Percentiles rank a stretch among this genome's conserved stretches.
Evolutionary conservation across 2,797 vertebrate species (phyloP).

Genomic region (Varecia variegata): DNA sequence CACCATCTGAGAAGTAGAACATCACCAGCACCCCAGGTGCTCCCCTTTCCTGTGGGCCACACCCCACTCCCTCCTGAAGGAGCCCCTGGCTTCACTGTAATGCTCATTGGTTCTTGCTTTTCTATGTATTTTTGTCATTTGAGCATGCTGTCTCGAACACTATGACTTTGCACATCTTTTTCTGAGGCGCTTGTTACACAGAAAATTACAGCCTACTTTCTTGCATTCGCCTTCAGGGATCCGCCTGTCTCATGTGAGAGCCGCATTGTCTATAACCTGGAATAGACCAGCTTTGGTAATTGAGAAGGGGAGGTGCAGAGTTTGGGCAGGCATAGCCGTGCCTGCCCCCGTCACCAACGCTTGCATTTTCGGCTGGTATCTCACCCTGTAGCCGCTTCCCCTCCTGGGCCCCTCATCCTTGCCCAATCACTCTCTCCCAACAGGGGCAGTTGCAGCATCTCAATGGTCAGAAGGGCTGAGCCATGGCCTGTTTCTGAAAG

Average conservation of each 20-base stretch:
- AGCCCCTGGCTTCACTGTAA: background rate
- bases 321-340: fast-evolving
- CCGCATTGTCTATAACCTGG: no score
- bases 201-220: background rate
- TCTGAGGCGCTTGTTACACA: background rate
- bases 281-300: background rate
- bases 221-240: background rate
- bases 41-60: background rate
- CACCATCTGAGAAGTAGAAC: background rate
- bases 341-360: background rate
- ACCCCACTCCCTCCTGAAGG: background rate
- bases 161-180: background rate
- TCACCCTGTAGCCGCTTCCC: background rate
- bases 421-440: background rate
- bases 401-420: no score
- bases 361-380: background rate
- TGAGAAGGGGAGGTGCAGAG: background rate
- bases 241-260: no score
- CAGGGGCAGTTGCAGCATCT: background rate
- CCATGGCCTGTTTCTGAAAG: fast-evolving
- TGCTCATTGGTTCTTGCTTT: no score
- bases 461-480: background rate
- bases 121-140: background rate
- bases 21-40: fast-evolving
- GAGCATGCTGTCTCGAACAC: background rate